Base-by-base conservation (phyloP, 2,113 vertebrate species). In the Cyphomyrus discorhynchus region DNA sequence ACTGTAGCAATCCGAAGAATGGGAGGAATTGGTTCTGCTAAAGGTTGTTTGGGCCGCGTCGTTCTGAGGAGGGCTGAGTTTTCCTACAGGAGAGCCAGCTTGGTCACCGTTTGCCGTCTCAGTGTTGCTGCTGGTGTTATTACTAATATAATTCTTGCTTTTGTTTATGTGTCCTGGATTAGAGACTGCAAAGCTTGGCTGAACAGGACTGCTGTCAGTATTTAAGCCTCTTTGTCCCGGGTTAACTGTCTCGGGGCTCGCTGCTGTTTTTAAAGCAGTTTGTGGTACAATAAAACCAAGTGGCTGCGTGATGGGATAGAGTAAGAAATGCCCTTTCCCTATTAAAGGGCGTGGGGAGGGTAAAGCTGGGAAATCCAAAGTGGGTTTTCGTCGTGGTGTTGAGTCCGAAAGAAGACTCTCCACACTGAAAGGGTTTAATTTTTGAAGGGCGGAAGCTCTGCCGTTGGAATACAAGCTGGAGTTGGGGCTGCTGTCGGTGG, bases 391-490 rank as follows among this genome's bases (percentile, higher is more conserved):
- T 39, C 96, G 95, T 0, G 97, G 97, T 35, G 97, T 96, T 8
- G 96, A 96, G 93, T 97, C 97, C 3, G 97, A 96, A 58, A 98
- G 94, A 50, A 97, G 96, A 92, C 97, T 98, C 94, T 98, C 97
- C 93, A 98, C 97, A 86, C 97, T 98, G 96, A 98, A 98, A 0
- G 97, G 97, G 93, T 96, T 98, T 88, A 95, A 96, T 92, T 97
- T 97, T 92, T 97, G 95, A 93, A 93, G 94, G 92, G 90, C 46
- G 82, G 95, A 74, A 56, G 95, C 91, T 91, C 95, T 89, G 91
- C 88, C 88, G 17, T 91, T 93, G 89, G 87, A 92, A 92, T 90
- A 92, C 95, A 53, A 93, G 94, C 52, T 94, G 92, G 90, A 91
- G 92, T 93, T 93, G 92, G 93, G 94, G 88, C 89, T 94, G 92